Evolutionary conservation across 2,113 vertebrate species (phyloP).

Genomic region (Cochlearius cochlearius): DNA sequence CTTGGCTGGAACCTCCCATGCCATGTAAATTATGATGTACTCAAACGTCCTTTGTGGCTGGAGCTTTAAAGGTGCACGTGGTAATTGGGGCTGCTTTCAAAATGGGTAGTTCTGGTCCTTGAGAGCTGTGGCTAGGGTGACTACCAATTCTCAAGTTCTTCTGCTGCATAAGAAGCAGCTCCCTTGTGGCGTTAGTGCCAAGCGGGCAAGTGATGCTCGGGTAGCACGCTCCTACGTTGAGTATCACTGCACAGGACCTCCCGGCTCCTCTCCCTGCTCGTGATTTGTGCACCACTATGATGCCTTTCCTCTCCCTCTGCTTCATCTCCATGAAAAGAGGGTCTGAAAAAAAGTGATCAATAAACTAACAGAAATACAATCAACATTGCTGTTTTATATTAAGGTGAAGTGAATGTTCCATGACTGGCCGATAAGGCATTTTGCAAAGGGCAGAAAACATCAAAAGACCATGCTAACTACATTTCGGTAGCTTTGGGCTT

Average conservation of each 20-base stretch:
- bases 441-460: neutral
- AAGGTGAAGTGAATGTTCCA: neutral
- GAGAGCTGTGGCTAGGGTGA: neutral
- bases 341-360: neutral
- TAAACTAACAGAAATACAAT: neutral
- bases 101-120: neutral
- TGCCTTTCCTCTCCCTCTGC: neutral
- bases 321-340: neutral
- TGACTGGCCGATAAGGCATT: neutral
- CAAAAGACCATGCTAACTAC: neutral
- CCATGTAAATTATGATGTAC: neutral
- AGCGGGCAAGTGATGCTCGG: fast-evolving
- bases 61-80: neutral
- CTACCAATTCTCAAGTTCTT: neutral
- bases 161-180: too few relatives aligned
- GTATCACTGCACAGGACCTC: neutral
- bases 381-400: neutral
- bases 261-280: neutral
- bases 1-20: neutral
- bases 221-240: fast-evolving
- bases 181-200: neutral
- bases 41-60: neutral
- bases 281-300: neutral
- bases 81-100: neutral
- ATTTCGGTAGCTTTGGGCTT: neutral